Conservation (phyloP, 2,113 vertebrate species). For the Dasyprocta punctata region DNA sequence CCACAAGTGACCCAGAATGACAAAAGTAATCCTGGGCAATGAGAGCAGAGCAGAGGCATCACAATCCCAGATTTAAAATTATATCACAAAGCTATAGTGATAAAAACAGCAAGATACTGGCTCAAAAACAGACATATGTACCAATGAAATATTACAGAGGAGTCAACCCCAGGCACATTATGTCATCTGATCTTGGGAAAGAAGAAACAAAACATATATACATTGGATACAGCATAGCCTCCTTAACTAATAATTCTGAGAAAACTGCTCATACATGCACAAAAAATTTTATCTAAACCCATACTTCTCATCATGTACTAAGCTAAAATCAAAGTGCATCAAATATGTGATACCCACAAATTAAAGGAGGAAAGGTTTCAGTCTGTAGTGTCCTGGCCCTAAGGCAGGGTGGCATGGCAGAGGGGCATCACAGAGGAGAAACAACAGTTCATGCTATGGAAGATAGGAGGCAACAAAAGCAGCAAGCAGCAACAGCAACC, state of each 20-base stretch:
- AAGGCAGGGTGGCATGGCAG: background rate
- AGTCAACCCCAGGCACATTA: background rate
- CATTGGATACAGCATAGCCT: background rate
- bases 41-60: background rate
- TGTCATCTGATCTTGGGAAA: background rate
- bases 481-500: too few species aligned
- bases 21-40: background rate
- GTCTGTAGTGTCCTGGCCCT: background rate
- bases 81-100: background rate
- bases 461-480: background rate
- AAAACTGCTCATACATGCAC: background rate
- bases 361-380: background rate
- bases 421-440: background rate
- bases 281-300: background rate
- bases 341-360: background rate
- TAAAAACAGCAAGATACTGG: background rate
- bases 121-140: background rate
- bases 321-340: background rate
- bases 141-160: background rate
- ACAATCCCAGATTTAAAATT: background rate
- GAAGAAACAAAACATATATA: background rate
- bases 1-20: background rate
- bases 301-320: background rate
- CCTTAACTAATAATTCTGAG: background rate
- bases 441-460: background rate